Conservation (phyloP, 2,888 invertebrate genomes). For the Pollenia labialis region DNA sequence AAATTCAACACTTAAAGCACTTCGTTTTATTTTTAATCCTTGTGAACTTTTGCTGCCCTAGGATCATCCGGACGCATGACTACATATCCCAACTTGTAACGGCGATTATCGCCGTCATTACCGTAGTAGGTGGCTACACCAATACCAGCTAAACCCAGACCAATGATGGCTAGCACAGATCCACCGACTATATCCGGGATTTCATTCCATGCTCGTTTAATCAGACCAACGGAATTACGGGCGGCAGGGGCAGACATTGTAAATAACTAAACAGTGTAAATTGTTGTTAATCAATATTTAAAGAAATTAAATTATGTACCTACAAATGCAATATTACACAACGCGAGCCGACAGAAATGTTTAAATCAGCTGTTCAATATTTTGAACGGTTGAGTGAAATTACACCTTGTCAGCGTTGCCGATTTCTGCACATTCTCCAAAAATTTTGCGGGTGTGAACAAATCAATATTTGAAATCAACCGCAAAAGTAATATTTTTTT, state of each 20-base stretch:
- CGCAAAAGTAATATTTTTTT: too few species aligned
- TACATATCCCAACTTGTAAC: constrained; percentile 87
- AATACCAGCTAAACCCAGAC: constrained; percentile 85
- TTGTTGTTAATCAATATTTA: not conserved
- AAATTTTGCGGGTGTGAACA: too few species aligned
- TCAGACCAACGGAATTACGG: constrained; percentile 79
- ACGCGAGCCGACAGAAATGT: not conserved
- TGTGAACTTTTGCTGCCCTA: constrained; percentile 85
- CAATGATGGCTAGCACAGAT: constrained; percentile 86
- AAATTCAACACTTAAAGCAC: constrained; percentile 46
- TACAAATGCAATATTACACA: constrained; percentile 45
- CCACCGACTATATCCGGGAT: constrained; percentile 89
- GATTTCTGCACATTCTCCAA: too few species aligned
- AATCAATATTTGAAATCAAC: too few species aligned
- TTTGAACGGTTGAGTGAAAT: too few species aligned
- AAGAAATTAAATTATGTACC: not conserved
- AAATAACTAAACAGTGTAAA: constrained; percentile 43
- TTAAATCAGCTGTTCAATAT: too few species aligned
- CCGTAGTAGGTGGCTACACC: constrained; percentile 85
- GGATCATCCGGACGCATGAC: constrained; percentile 89
- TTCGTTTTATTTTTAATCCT: constrained; percentile 82
- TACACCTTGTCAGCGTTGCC: too few species aligned
- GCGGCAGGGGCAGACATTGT: constrained; percentile 80
- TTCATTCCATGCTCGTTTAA: constrained; percentile 86
- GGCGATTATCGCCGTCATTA: constrained; percentile 88